Evolutionary conservation across 1,140 invertebrate species (phyloP).

Genomic region (Drosophila tani): DNA sequence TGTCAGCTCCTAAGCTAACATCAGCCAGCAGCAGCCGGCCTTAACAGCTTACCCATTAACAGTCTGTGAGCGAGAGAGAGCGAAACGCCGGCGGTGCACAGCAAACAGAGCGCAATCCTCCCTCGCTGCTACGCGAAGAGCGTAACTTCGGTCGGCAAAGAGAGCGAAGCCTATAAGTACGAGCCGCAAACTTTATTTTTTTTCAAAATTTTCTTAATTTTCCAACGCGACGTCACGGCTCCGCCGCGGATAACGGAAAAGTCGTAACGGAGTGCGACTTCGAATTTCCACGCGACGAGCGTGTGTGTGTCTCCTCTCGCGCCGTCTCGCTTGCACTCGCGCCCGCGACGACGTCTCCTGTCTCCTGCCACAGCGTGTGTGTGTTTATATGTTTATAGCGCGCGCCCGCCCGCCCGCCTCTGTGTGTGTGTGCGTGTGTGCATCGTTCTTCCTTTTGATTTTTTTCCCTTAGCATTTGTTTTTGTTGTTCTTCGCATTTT

Average conservation of each 20-base stretch:
- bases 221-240: slow-evolving; percentile 15
- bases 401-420: slow-evolving; percentile 4
- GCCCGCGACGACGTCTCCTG: slow-evolving; percentile 3
- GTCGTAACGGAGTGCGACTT: slow-evolving; percentile 15
- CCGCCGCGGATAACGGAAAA: slow-evolving; percentile 17
- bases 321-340: slow-evolving; percentile 16
- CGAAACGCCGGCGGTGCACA: slow-evolving; percentile 6
- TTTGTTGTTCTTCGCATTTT: slow-evolving; percentile 5
- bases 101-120: slow-evolving; percentile 2
- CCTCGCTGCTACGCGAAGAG: neutral
- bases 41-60: neutral
- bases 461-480: slow-evolving; percentile 2
- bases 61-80: neutral
- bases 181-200: slow-evolving; percentile 18
- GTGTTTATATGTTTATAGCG: slow-evolving; percentile 13
- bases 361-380: slow-evolving; percentile 2
- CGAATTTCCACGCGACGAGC: slow-evolving; percentile 8
- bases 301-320: neutral
- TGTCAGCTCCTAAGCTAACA: neutral
- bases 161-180: slow-evolving; percentile 20
- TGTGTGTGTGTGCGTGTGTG: slow-evolving; percentile 4
- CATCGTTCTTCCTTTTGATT: neutral
- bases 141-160: neutral
- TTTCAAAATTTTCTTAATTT: slow-evolving; percentile 14
- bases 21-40: neutral